Evolutionary conservation across 2,888 invertebrate genomes (phyloP), one percentile per base, ranked within the genome.

Genomic region (Empis stercorea): DNA sequence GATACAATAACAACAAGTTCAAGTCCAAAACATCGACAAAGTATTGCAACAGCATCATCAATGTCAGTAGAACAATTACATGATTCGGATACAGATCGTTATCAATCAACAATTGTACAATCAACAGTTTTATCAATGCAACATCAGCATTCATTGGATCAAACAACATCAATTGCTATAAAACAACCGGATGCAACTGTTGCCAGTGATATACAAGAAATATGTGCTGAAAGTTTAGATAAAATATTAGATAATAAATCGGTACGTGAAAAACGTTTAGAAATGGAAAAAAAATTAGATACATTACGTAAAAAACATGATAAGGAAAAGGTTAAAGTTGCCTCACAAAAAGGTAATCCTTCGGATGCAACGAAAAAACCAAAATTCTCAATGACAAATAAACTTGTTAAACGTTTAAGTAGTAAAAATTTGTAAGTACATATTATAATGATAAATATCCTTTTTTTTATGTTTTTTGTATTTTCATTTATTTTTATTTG

Each of bases 211-310:
- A 60, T 65, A 14, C 65, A 65, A 14, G 58, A 59, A 5, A 74
- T 87, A n/a, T 64, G 78, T 2, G 84, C 87, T 0, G 91, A 89
- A 58, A 75, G 85, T 0, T 66, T 94, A 43, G 87, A 88, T 15
- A 79, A 82, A 55, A 74, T 95, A 16, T 76, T 88, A 60, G 83
- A 84, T 6, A 79, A 82, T 62, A 94, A 94, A 67, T 63, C 79
- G 38, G 87, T 91, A 13, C 80, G 80, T 47, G 92, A 93, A 59
- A 88, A 89, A 61, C 78, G 82, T 39, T 61, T 78, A 1, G 93
- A 94, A 64, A 70, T 93, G 54, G 87, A 92, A 47, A 88, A 92
- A 62, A 93, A 94, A 62, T 66, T 95, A 47, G 91, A 93, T 57
- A 74, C 80, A 27, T 63, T 94, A 48, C 75, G 83, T 46, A 82